Conservation (phyloP, 2,797 vertebrate genomes). For the Falco naumanni region DNA sequence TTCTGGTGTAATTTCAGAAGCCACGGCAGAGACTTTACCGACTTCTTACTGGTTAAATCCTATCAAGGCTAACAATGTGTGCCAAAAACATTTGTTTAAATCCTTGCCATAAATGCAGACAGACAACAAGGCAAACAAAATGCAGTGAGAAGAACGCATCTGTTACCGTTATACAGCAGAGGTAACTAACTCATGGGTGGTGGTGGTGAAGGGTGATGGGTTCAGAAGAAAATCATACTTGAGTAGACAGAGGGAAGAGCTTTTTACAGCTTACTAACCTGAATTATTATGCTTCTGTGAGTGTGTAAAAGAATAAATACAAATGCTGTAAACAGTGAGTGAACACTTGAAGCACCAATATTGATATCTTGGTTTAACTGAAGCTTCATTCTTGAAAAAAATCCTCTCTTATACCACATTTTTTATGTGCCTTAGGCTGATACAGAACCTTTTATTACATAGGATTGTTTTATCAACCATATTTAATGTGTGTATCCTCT, state of each 20-base stretch:
- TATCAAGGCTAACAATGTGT: not conserved
- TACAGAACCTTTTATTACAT: slow-evolving; percentile 17
- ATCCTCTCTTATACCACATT: not conserved
- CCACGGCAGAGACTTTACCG: not conserved
- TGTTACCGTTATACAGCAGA: not conserved
- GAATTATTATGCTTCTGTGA: slow-evolving; percentile 10
- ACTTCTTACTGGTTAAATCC: not conserved
- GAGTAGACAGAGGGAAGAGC: not conserved
- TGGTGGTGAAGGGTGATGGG: not conserved
- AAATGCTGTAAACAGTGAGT: not conserved
- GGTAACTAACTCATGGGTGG: not conserved
- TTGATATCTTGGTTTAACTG: slow-evolving; percentile 45
- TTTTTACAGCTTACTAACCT: slow-evolving; percentile 32
- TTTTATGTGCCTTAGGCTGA: not conserved
- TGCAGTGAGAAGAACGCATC: not conserved
- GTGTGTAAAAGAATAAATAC: not conserved
- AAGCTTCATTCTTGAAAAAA: not conserved
- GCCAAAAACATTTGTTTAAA: not conserved
- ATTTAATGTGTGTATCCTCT: not conserved
- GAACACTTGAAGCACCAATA: not conserved
- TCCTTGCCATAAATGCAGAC: not conserved
- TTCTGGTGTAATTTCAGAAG: not conserved
- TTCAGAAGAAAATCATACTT: not conserved
- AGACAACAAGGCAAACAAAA: not conserved
- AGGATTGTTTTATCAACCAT: slow-evolving; percentile 32